Evolutionary conservation across 1,140 invertebrate genomes (phyloP).

Genomic region (Diorhabda sublineata): DNA sequence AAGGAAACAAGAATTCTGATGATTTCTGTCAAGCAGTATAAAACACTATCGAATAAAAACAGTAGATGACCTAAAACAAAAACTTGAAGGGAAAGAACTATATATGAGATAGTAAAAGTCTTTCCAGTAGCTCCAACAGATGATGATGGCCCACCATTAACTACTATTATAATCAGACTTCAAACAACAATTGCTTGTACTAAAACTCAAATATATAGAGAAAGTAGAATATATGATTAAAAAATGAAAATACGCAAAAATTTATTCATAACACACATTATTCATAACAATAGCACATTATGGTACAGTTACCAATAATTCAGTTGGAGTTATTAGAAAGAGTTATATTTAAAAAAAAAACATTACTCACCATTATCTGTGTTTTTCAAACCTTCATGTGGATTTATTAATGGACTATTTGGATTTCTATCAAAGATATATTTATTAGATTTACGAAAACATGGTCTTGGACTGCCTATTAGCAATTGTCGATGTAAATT

Average conservation of each 20-base stretch:
- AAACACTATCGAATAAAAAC: too few species aligned
- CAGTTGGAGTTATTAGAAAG: not conserved
- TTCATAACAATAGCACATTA: not conserved
- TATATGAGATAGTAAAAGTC: too few species aligned
- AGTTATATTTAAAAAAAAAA: not conserved
- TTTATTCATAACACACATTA: too few species aligned
- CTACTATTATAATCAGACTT: not conserved
- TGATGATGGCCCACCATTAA: too few species aligned
- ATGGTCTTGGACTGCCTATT: slow-evolving; percentile 62
- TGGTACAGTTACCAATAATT: not conserved
- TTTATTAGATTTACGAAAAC: slow-evolving; percentile 67
- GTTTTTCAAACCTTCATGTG: slow-evolving; percentile 53
- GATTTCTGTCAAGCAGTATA: too few species aligned
- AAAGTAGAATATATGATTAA: not conserved
- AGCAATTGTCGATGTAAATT: slow-evolving; percentile 65
- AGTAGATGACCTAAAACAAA: too few species aligned
- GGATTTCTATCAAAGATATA: slow-evolving; percentile 53
- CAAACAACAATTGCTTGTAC: not conserved
- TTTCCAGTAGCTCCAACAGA: too few species aligned
- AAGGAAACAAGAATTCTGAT: too few species aligned
- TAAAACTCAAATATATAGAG: not conserved
- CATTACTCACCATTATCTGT: slow-evolving; percentile 36
- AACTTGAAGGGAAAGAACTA: too few species aligned
- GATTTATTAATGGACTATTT: slow-evolving; percentile 63
- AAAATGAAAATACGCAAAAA: not conserved